Conservation (phyloP, 2,113 vertebrate genomes). For the Scortum barcoo region DNA sequence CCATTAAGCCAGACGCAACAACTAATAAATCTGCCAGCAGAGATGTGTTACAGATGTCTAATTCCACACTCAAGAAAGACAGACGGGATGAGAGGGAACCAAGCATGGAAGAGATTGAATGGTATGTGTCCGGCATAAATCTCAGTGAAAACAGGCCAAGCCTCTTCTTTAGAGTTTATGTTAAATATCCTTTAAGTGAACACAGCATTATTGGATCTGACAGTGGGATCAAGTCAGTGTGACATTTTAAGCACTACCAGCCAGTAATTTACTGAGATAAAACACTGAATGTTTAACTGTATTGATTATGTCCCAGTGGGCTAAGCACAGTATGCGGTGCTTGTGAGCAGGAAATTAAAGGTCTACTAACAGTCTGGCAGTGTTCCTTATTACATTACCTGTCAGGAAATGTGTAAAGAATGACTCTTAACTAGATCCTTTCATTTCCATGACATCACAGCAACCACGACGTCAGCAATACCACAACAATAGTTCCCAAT, state of each 20-base stretch:
- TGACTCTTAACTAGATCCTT: neutral
- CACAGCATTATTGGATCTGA: slow-evolving; percentile 37
- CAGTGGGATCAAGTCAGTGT: slow-evolving; percentile 13
- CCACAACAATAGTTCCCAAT: neutral
- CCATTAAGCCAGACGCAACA: slow-evolving; percentile 59
- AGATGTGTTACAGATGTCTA: slow-evolving; percentile 60
- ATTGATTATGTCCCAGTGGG: slow-evolving; percentile 37
- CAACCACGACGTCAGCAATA: neutral
- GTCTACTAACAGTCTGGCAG: neutral
- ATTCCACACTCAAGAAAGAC: slow-evolving; percentile 50
- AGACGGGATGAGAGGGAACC: slow-evolving; percentile 30
- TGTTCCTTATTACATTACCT: slow-evolving; percentile 10
- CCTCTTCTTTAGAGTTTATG: slow-evolving; percentile 28
- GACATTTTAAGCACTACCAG: neutral
- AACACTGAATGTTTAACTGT: slow-evolving; percentile 36
- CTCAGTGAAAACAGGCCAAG: neutral
- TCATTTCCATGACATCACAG: neutral
- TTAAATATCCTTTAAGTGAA: slow-evolving; percentile 6
- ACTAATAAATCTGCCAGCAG: slow-evolving; percentile 58
- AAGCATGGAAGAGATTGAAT: slow-evolving; percentile 38
- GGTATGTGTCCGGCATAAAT: slow-evolving; percentile 43
- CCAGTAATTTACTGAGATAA: slow-evolving; percentile 39
- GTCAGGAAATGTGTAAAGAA: slow-evolving; percentile 17
- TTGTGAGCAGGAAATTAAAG: slow-evolving; percentile 60
- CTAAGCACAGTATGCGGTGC: slow-evolving; percentile 24